A percentile compares a stretch with the other conserved stretches of the same genome.
Conservation (phyloP, 2,888 invertebrate species). For the Smittia aterrima region DNA sequence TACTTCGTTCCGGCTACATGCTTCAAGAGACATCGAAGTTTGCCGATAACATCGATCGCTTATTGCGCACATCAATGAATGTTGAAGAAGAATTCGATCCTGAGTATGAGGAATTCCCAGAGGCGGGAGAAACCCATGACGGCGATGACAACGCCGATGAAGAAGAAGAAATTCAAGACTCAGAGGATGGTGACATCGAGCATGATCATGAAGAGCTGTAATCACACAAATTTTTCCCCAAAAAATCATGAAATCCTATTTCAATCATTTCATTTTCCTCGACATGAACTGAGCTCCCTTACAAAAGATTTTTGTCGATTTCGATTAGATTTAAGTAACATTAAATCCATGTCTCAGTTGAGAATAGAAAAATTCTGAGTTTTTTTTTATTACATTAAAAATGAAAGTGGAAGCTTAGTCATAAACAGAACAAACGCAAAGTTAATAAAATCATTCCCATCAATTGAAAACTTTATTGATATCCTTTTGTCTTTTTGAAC, state of each 20-base stretch:
- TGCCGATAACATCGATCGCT: conserved; percentile 84
- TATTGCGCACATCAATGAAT: conserved; percentile 80
- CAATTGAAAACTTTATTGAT: background rate
- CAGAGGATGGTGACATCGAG: conserved; percentile 53
- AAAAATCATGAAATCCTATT: background rate
- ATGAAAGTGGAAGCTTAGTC: background rate
- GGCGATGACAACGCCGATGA: conserved; percentile 54
- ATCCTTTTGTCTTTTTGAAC: background rate
- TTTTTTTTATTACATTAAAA: background rate
- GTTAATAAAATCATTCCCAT: conserved; percentile 17
- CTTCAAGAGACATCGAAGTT: conserved; percentile 82
- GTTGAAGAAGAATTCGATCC: conserved; percentile 67
- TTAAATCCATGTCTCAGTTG: background rate
- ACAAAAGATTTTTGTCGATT: background rate
- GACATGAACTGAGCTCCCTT: conserved; percentile 13
- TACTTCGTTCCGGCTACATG: conserved; percentile 91
- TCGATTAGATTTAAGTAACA: background rate
- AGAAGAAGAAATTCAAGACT: conserved; percentile 51
- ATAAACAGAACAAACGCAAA: background rate
- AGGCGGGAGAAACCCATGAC: conserved; percentile 50
- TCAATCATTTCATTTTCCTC: background rate
- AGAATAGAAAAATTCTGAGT: background rate
- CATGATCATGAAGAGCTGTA: conserved; percentile 69
- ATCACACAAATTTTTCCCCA: conserved; percentile 44
- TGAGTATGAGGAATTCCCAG: conserved; percentile 51